These are phyloP conservation scores for Rhinophrynus dorsalis DNA, from an alignment of 2,797 vertebrate genomes.

Conservation along the genomic window DNA sequence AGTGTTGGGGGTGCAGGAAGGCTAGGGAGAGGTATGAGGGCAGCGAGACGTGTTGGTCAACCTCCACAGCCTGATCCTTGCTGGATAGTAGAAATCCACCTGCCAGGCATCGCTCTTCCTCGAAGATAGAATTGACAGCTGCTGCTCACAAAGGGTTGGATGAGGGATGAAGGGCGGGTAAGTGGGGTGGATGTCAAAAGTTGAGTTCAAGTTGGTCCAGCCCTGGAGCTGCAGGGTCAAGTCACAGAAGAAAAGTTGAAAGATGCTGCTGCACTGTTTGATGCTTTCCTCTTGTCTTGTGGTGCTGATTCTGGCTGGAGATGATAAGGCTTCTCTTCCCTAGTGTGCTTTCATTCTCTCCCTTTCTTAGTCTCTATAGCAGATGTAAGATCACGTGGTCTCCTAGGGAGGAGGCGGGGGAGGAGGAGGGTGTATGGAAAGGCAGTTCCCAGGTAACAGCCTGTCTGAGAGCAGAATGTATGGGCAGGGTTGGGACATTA, in stretches of 20 bases:
- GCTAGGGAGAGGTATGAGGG: background rate
- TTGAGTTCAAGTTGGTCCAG: conserved; percentile 23
- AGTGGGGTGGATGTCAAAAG: conserved; percentile 18
- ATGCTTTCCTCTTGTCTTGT: background rate
- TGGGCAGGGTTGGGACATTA: conserved; percentile 13
- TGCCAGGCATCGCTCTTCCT: conserved; percentile 25
- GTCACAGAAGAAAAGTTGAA: background rate
- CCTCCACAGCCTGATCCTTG: conserved; percentile 34
- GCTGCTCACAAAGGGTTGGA: conserved; percentile 3
- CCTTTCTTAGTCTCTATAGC: conserved; percentile 28
- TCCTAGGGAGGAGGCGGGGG: background rate
- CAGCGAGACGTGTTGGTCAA: conserved; percentile 1
- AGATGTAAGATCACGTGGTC: conserved; percentile 42
- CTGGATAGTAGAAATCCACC: conserved; percentile 18
- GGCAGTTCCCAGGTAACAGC: conserved; percentile 46
- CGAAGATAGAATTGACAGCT: background rate
- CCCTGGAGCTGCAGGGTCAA: background rate
- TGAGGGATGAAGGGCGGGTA: background rate
- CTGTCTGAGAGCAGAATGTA: conserved; percentile 22
- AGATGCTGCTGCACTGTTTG: background rate
- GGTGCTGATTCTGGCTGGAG: conserved; percentile 30
- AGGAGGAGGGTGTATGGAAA: background rate
- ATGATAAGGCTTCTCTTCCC: conserved; percentile 20
- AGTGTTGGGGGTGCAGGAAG: background rate
- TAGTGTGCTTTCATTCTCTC: conserved; percentile 28